A percentile compares a stretch with the other conserved stretches of the same genome.
These are phyloP conservation scores for Phenganax subtilis DNA, from an alignment of 92 coral and sea anemone genomes.

Conservation along the genomic window DNA sequence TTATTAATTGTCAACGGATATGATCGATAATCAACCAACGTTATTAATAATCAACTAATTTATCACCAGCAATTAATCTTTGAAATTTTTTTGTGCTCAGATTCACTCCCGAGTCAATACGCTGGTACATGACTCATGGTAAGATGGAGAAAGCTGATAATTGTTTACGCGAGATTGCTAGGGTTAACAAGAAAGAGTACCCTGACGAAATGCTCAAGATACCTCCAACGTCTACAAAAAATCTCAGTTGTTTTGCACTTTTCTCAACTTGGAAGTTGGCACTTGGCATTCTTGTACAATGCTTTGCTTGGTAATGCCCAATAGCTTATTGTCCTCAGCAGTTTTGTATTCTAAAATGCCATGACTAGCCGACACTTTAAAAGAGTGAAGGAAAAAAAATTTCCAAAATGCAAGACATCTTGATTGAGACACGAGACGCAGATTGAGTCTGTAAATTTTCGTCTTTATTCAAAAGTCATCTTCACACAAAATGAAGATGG, in stretches of 20 bases:
- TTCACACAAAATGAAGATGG: no score
- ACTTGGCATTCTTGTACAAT: constrained; percentile 11
- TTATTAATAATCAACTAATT: no score
- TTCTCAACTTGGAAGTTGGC: constrained; percentile 23
- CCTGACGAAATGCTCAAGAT: not conserved
- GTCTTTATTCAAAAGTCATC: no score
- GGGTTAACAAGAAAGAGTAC: constrained; percentile 12
- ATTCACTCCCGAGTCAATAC: constrained; percentile 28
- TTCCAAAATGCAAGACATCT: no score
- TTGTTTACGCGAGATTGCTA: constrained; percentile 4
- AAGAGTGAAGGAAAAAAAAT: no score
- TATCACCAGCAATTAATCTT: not conserved
- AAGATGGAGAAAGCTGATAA: constrained; percentile 27
- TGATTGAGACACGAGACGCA: no score
- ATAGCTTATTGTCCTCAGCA: not conserved
- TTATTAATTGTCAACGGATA: no score
- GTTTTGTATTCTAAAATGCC: no score
- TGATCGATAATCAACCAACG: no score
- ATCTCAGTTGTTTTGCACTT: constrained; percentile 22
- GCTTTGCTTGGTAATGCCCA: constrained; percentile 26
- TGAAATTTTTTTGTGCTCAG: not conserved
- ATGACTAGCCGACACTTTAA: no score
- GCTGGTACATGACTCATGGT: constrained; percentile 33
- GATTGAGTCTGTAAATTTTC: no score
- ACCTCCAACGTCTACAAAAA: not conserved